Percentiles rank a stretch among this genome's conserved stretches.
Evolutionary conservation across 2,888 invertebrate species (phyloP).

Genomic region (Tipula helvola): DNA sequence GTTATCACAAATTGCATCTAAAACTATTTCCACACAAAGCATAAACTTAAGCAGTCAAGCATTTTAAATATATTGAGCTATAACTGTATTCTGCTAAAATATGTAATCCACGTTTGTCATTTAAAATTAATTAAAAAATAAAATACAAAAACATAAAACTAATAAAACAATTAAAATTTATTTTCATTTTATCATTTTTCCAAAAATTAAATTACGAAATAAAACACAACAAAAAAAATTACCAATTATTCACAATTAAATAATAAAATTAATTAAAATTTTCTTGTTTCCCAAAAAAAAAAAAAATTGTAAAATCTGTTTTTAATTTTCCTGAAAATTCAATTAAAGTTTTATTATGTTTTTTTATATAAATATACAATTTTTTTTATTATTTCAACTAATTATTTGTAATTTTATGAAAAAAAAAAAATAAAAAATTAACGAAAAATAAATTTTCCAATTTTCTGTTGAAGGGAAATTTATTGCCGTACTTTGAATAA

Average conservation of each 20-base stretch:
- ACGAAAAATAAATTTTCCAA: background rate
- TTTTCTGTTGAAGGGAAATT: background rate
- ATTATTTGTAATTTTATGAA: background rate
- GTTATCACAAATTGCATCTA: no score
- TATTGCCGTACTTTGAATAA: background rate
- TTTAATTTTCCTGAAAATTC: background rate
- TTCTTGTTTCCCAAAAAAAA: background rate
- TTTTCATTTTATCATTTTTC: background rate
- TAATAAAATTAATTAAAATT: conserved; percentile 4
- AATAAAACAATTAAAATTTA: conserved; percentile 4
- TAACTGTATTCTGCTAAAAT: background rate
- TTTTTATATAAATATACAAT: background rate
- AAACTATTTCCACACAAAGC: no score
- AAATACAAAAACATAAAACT: background rate
- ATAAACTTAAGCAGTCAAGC: no score
- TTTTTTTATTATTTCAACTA: background rate
- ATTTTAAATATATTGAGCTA: background rate
- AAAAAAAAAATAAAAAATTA: background rate
- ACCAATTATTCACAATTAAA: background rate
- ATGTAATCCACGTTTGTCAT: background rate
- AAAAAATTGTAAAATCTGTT: background rate
- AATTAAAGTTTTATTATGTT: background rate
- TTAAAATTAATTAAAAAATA: background rate
- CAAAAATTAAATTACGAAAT: background rate
- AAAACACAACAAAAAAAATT: background rate